These are phyloP conservation scores for Lindbergichthys nudifrons DNA, from an alignment of 2,797 vertebrate species.

Conservation along the genomic window DNA sequence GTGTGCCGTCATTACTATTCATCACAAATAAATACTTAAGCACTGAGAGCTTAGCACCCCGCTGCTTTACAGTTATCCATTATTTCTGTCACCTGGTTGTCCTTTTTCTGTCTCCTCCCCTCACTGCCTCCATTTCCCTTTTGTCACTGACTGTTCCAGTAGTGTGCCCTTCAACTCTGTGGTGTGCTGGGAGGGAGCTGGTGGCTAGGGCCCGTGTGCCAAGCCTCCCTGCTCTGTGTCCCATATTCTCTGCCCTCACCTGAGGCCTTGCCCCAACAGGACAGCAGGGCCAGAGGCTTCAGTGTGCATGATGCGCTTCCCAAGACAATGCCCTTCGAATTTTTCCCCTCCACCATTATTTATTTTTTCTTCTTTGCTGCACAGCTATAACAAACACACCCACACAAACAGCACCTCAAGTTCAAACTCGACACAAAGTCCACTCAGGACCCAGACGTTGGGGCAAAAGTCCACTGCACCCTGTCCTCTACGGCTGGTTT, in stretches of 20 bases:
- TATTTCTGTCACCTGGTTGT: slow-evolving; percentile 79
- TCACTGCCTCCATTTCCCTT: slow-evolving; percentile 34
- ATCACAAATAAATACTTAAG: slow-evolving; percentile 88
- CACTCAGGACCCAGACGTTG: slow-evolving; percentile 52
- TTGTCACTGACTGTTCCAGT: slow-evolving; percentile 58
- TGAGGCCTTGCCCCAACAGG: slow-evolving; percentile 66
- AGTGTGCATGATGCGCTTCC: slow-evolving; percentile 38
- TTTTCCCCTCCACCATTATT: slow-evolving; percentile 29
- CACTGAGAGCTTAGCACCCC: slow-evolving; percentile 81
- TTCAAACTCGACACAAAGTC: slow-evolving; percentile 54
- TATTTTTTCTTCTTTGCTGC: slow-evolving; percentile 30
- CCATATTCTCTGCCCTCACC: slow-evolving; percentile 76
- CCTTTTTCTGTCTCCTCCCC: slow-evolving; percentile 58
- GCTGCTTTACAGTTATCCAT: slow-evolving; percentile 80
- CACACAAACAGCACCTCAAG: slow-evolving; percentile 52
- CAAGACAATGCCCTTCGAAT: slow-evolving; percentile 57
- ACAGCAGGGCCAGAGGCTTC: slow-evolving; percentile 59
- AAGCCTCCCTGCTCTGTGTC: slow-evolving; percentile 76
- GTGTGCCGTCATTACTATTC: slow-evolving; percentile 85
- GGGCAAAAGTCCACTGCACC: slow-evolving; percentile 72
- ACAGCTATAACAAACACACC: slow-evolving; percentile 50
- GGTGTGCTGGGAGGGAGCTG: slow-evolving; percentile 65
- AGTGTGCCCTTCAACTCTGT: slow-evolving; percentile 80
- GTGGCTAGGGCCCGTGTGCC: slow-evolving; percentile 72
- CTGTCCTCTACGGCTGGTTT: slow-evolving; percentile 76